These are phyloP conservation scores for Nebria salina DNA, from an alignment of 2,888 invertebrate genomes.

Conservation along the genomic window DNA sequence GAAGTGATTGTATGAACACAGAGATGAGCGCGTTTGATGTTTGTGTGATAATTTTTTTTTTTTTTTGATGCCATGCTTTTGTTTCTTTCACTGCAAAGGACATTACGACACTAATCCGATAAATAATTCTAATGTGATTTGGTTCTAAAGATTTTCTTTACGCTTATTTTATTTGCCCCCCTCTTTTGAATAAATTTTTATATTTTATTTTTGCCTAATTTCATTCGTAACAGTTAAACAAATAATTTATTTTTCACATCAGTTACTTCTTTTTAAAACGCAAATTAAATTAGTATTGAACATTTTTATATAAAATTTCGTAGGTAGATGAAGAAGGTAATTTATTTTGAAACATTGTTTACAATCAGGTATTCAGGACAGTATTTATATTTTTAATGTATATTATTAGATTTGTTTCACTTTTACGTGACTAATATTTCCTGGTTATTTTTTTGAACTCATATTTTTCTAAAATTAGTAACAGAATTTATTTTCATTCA, in stretches of 20 bases:
- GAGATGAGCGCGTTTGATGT: conserved; percentile 15
- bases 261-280: background rate
- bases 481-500: background rate
- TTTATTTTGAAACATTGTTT: background rate
- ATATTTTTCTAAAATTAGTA: background rate
- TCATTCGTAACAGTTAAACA: background rate
- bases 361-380: background rate
- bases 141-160: conserved; percentile 13
- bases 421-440: background rate
- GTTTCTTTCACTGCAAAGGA: background rate
- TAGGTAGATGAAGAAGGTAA: background rate
- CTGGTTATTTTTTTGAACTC: background rate
- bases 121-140: conserved; percentile 39
- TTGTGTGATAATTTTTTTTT: conserved; percentile 21
- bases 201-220: background rate
- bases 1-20: conserved; percentile 17
- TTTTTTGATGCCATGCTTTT: background rate
- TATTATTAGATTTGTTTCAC: background rate
- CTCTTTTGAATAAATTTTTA: background rate
- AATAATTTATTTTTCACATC: background rate
- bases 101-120: conserved; percentile 36
- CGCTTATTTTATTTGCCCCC: background rate
- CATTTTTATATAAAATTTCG: background rate
- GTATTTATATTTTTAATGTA: background rate
- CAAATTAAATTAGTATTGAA: background rate